These are phyloP conservation scores for Tyrannus savana DNA, from an alignment of 2,113 vertebrate genomes.

Conservation along the genomic window DNA sequence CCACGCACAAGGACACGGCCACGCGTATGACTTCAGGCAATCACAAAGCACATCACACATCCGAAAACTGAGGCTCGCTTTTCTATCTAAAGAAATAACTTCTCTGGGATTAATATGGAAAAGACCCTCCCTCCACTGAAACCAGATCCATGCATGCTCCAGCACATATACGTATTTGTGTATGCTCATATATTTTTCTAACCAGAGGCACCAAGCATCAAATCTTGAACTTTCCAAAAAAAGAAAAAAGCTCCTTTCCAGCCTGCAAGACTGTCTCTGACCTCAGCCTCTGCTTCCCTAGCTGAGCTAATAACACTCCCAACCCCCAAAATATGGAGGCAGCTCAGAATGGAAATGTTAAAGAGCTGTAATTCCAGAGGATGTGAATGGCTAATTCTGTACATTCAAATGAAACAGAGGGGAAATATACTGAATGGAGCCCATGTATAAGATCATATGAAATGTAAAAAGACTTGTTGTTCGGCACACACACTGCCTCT, in stretches of 20 bases:
- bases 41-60: fast-evolving
- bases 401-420: slow-evolving; percentile 69
- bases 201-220: not conserved
- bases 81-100: not conserved
- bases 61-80: not conserved
- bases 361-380: slow-evolving; percentile 62
- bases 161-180: not conserved
- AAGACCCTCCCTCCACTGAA: not conserved
- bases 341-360: slow-evolving; percentile 68
- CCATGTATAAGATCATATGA: slow-evolving; percentile 75
- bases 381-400: slow-evolving; percentile 73
- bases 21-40: not conserved
- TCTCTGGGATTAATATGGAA: not conserved
- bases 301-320: slow-evolving; percentile 55
- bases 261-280: slow-evolving; percentile 17
- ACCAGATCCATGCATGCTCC: not conserved
- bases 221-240: slow-evolving; percentile 34
- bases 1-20: not conserved
- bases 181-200: not conserved
- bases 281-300: slow-evolving; percentile 55
- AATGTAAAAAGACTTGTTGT: slow-evolving; percentile 75
- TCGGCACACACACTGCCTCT: slow-evolving; percentile 63
- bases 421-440: slow-evolving; percentile 72
- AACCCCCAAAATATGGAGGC: slow-evolving; percentile 65
- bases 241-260: slow-evolving; percentile 49